phyloP scores from a whole-genome alignment of 1,140 invertebrate species.

The Diachasma alloeum region DNA sequence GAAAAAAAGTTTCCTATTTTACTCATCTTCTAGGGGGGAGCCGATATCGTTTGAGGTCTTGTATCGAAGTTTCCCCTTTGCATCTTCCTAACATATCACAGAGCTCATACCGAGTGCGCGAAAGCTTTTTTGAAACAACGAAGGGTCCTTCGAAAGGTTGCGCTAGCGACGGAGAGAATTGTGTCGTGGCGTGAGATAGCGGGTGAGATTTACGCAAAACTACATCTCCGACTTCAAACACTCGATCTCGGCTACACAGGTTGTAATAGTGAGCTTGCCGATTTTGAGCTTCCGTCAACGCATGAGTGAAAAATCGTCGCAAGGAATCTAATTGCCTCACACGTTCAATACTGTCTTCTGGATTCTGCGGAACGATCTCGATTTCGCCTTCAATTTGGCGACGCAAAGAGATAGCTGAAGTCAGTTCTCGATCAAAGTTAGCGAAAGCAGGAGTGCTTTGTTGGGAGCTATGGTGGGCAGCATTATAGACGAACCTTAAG shows the following conservation, averaged over 20 bases:
- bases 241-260: too few relatives aligned
- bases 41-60: constrained; percentile 23
- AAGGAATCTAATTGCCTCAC: constrained; percentile 18
- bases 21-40: neutral
- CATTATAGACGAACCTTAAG: too few relatives aligned
- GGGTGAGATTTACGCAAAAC: too few relatives aligned
- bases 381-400: neutral
- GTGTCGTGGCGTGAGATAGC: constrained; percentile 37
- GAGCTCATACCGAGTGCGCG: constrained; percentile 38
- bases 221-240: too few relatives aligned
- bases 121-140: constrained; percentile 33
- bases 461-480: too few relatives aligned
- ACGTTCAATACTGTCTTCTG: constrained; percentile 17
- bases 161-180: constrained; percentile 48
- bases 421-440: constrained; percentile 19
- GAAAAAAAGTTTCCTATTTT: too few relatives aligned
- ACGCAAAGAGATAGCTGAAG: neutral
- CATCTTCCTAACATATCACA: neutral
- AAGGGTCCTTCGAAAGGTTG: constrained; percentile 53
- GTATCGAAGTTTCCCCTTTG: constrained; percentile 8
- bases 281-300: constrained; percentile 20
- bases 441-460: too few relatives aligned
- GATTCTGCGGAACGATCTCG: neutral
- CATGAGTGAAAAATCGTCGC: neutral
- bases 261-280: too few relatives aligned